Percentiles rank a stretch among this genome's conserved stretches.
These are phyloP conservation scores for Calephelis perditalis DNA, from an alignment of 2,888 invertebrate genomes.

Conservation along the genomic window DNA sequence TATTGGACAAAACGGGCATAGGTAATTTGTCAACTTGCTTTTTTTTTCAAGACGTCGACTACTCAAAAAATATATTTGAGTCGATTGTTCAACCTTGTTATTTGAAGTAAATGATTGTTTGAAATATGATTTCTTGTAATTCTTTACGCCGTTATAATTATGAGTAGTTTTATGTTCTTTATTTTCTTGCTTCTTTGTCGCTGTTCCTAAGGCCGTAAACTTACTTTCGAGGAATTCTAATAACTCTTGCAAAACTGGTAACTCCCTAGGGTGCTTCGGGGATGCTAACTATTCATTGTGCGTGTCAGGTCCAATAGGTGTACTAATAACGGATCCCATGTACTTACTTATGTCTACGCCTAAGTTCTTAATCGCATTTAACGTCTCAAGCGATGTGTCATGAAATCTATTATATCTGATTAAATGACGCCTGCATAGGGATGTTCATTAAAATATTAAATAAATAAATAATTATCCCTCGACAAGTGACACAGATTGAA, in stretches of 20 bases:
- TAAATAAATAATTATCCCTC: slow-evolving; percentile 22
- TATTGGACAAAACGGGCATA: slow-evolving; percentile 4
- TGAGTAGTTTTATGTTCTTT: background rate
- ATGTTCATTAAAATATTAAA: slow-evolving; percentile 23
- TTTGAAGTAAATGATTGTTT: background rate
- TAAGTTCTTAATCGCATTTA: slow-evolving; percentile 29
- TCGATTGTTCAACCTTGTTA: background rate
- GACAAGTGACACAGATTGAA: no score
- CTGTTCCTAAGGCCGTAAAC: slow-evolving; percentile 13
- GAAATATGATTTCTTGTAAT: background rate
- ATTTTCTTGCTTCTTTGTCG: slow-evolving; percentile 22
- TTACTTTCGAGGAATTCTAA: slow-evolving; percentile 25
- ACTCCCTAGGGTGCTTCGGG: slow-evolving; percentile 18
- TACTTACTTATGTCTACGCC: slow-evolving; percentile 20
- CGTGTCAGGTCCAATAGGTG: slow-evolving; percentile 25
- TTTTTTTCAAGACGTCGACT: background rate
- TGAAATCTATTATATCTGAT: slow-evolving; percentile 26
- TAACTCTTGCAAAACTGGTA: slow-evolving; percentile 22
- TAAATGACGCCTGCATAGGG: slow-evolving; percentile 25
- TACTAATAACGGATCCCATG: slow-evolving; percentile 26
- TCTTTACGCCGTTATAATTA: background rate
- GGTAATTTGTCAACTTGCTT: background rate
- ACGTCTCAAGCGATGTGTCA: slow-evolving; percentile 23
- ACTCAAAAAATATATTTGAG: no score
- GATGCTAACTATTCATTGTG: slow-evolving; percentile 23